Evolutionary conservation across 1,140 invertebrate genomes (phyloP).

Genomic region (Trialeurodes vaporariorum): DNA sequence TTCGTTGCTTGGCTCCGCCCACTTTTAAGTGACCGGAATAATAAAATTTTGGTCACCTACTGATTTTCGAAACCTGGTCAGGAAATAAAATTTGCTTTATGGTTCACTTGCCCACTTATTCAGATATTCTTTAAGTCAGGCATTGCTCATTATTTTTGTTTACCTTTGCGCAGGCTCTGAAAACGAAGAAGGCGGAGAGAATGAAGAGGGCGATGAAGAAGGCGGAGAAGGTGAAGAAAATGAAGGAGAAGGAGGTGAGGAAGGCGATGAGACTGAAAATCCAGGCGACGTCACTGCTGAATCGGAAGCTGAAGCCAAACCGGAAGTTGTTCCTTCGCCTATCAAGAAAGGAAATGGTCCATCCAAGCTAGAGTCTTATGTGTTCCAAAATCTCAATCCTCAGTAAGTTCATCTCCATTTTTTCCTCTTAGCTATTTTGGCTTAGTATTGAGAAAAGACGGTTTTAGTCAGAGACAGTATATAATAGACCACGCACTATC

Average conservation of each 20-base stretch:
- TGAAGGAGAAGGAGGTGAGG: not conserved
- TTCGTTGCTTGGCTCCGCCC: too few relatives aligned
- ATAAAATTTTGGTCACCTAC: too few relatives aligned
- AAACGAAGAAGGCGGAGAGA: not conserved
- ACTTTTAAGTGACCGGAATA: too few relatives aligned
- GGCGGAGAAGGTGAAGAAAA: not conserved
- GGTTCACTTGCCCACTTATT: too few relatives aligned
- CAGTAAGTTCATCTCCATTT: not conserved
- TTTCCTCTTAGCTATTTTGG: too few relatives aligned
- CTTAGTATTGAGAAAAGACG: too few relatives aligned
- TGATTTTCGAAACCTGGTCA: too few relatives aligned
- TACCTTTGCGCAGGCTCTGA: not conserved
- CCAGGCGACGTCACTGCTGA: not conserved
- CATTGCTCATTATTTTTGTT: too few relatives aligned
- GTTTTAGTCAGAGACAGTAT: too few relatives aligned
- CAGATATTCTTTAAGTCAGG: too few relatives aligned
- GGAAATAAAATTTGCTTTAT: too few relatives aligned
- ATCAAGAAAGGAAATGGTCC: not conserved
- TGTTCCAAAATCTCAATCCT: not conserved
- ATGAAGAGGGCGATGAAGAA: not conserved
- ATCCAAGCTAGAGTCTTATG: not conserved
- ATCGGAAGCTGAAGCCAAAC: not conserved
- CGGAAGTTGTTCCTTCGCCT: not conserved
- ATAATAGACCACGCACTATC: too few relatives aligned
- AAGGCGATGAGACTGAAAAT: not conserved